Evolutionary conservation across 2,797 vertebrate species (phyloP), one percentile per base, ranked within the genome.

Genomic region (Hyperoplus immaculatus): DNA sequence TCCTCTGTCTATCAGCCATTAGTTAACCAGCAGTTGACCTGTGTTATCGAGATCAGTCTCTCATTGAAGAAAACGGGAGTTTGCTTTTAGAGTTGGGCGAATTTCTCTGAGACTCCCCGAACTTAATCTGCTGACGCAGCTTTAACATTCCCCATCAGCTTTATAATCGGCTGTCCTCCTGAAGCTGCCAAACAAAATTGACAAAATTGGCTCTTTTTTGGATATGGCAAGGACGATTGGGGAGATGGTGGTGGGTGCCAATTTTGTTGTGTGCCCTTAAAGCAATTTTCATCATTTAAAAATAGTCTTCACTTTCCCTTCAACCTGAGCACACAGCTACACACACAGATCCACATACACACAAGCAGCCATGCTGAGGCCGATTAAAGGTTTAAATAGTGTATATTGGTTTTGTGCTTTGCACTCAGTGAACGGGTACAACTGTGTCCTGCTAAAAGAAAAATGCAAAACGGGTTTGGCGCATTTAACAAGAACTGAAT

Each of bases 201-300:
- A 87, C 80, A 81, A 92, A 93, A 91, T 85, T 89, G 87, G 75
- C 75, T 78, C 67, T 79, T 86, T 84, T 89, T 84, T 74, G 71
- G 72, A 86, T 77, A 81, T 84, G 76, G 80, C 86, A 83, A 56
- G 69, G 80, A 81, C 84, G 85, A 89, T 89, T 89, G 81, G 53
- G 46, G 77, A 72, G 77, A 74, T 81, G 46, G 82, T 45, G 66
- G 77, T 65, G 72, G 84, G 53, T 73, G 78, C 77, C 88, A 86
- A 86, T 91, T 85, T 83, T 81, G 81, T 83, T 85, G 77, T 88
- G 73, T 69, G 77, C 80, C 74, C 77, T 88, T 89, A 87, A 85
- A 91, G 73, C 78, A 78, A 87, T 90, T 90, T 89, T 82, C 76
- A 21, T 86, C 82, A 85, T 85, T 87, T 89, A 87, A 85, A 88